A percentile compares a stretch with the other conserved stretches of the same genome.
phyloP scores from a whole-genome alignment of 1,140 invertebrate genomes.

The Drosophila equinoxialis region DNA sequence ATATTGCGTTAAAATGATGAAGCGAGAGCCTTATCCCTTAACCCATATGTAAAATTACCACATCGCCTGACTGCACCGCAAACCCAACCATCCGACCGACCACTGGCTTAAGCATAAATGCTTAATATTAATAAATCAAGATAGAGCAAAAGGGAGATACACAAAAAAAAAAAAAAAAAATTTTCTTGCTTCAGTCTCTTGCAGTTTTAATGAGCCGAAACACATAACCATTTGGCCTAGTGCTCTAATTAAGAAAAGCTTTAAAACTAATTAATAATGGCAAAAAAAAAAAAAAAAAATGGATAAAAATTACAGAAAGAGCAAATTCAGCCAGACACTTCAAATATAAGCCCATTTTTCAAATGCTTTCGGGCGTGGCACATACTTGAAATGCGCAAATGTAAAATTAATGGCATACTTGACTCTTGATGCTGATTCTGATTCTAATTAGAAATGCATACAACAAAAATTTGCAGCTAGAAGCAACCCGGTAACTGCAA shows the following conservation, averaged over 20 bases:
- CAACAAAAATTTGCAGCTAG: slow-evolving; percentile 57
- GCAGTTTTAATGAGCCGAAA: slow-evolving; percentile 38
- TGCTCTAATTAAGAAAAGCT: slow-evolving; percentile 15
- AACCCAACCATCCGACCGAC: neutral
- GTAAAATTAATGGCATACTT: slow-evolving; percentile 72
- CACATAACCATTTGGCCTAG: slow-evolving; percentile 48
- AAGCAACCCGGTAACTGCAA: slow-evolving; percentile 30
- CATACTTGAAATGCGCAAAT: slow-evolving; percentile 68
- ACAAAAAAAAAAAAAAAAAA: neutral
- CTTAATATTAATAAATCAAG: slow-evolving; percentile 28
- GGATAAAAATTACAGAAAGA: neutral
- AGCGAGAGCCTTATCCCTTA: slow-evolving; percentile 23
- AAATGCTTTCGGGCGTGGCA: slow-evolving; percentile 37
- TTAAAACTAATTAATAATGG: slow-evolving; percentile 55
- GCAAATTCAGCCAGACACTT: slow-evolving; percentile 15
- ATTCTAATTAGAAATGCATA: slow-evolving; percentile 68
- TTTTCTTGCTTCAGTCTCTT: neutral
- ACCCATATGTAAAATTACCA: slow-evolving; percentile 13
- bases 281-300: slow-evolving; percentile 3
- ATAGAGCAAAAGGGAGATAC: neutral
- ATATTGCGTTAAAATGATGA: slow-evolving; percentile 70
- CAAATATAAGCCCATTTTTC: slow-evolving; percentile 43
- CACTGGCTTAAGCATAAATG: slow-evolving; percentile 4
- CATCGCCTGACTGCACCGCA: slow-evolving; percentile 7
- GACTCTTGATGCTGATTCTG: slow-evolving; percentile 48